Evolutionary conservation across 2,113 vertebrate genomes (phyloP), one percentile per base, ranked within the genome.

Genomic region (Erythrocercus mccallii): DNA sequence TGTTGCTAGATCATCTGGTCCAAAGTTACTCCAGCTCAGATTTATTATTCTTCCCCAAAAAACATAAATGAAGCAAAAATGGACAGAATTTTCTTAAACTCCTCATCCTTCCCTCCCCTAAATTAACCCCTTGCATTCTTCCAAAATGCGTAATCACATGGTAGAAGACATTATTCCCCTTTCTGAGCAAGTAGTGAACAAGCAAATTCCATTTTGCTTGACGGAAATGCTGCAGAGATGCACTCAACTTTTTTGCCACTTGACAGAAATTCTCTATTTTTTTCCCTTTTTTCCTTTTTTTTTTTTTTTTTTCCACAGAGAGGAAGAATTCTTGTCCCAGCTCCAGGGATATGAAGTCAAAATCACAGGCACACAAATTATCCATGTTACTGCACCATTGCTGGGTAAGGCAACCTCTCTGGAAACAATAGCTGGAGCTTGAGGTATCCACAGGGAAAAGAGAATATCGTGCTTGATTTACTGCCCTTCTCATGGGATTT

Each of bases 401-500:
- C 81, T 72, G 81, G 53, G n/a, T 30, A 86, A 88, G 60, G 44
- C 73, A 95, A 61, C 44, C 38, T 74, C 73, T 84, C 72, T 84
- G 65, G 73, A 88, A 84, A 82, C 81, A 89, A 82, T 72, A 92
- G 73, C 61, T 81, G 37, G 30, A 88, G 73, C 28, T 69, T 65
- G 73, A 89, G 72, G 69, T 83, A 74, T 89, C 83, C 81, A 74
- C 57, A 81, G 81, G 86, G 81, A 92, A 92, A 94, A 81, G 9
- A 82, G 90, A 86, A 77, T 48, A 70, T 44, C 2, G 3, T 69
- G 81, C 81, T 87, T 71, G 85, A 90, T 93, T 94, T 92, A 88
- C 86, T 64, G 58, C 22, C 82, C 68, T 72, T 89, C 96, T 91
- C 73, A 11, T 61, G 93, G 57, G 92, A 94, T 91, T 94, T 62